Evolutionary conservation across 2,113 vertebrate species (phyloP).

Genomic region (Varanus komodoensis): DNA sequence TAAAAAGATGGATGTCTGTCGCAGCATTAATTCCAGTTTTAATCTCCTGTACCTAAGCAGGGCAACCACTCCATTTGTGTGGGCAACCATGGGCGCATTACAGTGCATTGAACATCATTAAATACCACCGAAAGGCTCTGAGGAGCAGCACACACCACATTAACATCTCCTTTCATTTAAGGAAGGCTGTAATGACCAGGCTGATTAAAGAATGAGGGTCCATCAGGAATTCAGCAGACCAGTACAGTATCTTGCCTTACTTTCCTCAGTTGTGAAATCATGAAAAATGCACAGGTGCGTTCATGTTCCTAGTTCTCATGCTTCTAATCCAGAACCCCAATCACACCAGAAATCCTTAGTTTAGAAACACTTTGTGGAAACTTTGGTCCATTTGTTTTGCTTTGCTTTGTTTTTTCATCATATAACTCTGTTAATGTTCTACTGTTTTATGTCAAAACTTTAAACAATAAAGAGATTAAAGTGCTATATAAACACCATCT

Average conservation of each 20-base stretch:
- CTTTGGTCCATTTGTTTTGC: neutral
- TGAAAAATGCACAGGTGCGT: neutral
- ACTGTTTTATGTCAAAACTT: neutral
- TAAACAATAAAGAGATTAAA: neutral
- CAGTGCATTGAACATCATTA: neutral
- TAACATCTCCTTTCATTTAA: neutral
- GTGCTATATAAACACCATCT: neutral
- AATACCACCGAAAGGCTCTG: neutral
- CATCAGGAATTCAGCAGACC: neutral
- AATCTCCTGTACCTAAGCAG: neutral
- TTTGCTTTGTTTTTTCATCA: neutral
- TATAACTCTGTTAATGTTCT: neutral
- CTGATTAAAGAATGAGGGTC: neutral
- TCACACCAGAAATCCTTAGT: neutral
- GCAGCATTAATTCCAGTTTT: neutral
- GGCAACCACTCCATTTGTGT: neutral
- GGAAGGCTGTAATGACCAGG: neutral
- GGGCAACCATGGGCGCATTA: neutral
- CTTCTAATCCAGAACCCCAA: neutral
- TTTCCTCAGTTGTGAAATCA: neutral
- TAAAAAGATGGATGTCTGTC: neutral
- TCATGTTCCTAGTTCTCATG: neutral
- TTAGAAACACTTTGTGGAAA: neutral
- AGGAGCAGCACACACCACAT: neutral
- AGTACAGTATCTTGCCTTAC: neutral